A percentile compares a stretch with the other conserved stretches of the same genome.
Evolutionary conservation across 2,797 vertebrate species (phyloP).

Genomic region (Bufotes viridis): DNA sequence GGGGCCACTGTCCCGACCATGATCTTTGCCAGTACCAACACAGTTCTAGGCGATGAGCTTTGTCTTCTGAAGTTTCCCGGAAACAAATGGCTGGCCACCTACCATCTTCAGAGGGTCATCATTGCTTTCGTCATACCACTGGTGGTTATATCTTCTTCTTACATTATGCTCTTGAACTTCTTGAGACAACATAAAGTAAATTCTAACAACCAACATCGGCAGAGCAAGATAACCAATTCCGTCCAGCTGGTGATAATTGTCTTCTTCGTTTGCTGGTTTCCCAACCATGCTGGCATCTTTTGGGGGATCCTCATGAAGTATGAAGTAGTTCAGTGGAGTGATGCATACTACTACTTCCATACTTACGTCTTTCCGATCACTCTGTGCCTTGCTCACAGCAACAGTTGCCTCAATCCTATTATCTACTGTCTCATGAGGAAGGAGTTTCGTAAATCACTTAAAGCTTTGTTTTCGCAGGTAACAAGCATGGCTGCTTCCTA

Average conservation of each 20-base stretch:
- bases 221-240: slow-evolving; percentile 72
- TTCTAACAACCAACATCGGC: slow-evolving; percentile 65
- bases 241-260: slow-evolving; percentile 77
- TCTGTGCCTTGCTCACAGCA: slow-evolving; percentile 81
- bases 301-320: slow-evolving; percentile 80
- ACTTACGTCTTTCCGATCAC: slow-evolving; percentile 80
- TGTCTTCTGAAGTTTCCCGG: slow-evolving; percentile 80
- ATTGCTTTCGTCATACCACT: slow-evolving; percentile 80
- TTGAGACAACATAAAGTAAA: slow-evolving; percentile 71
- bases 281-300: slow-evolving; percentile 80
- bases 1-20: slow-evolving; percentile 72
- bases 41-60: slow-evolving; percentile 68
- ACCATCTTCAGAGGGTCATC: slow-evolving; percentile 80
- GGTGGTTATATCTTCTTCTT: slow-evolving; percentile 73
- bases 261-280: slow-evolving; percentile 84
- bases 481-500: slow-evolving; percentile 66
- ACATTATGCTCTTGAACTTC: slow-evolving; percentile 78
- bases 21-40: slow-evolving; percentile 73
- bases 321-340: slow-evolving; percentile 72
- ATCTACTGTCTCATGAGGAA: slow-evolving; percentile 80
- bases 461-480: slow-evolving; percentile 69
- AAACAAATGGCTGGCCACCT: slow-evolving; percentile 76
- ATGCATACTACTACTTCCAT: slow-evolving; percentile 74
- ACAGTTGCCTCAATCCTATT: slow-evolving; percentile 83
- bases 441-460: slow-evolving; percentile 73